These are phyloP conservation scores for Lepetodrilus schrolli DNA, from an alignment of 2,888 invertebrate genomes.

Conservation along the genomic window DNA sequence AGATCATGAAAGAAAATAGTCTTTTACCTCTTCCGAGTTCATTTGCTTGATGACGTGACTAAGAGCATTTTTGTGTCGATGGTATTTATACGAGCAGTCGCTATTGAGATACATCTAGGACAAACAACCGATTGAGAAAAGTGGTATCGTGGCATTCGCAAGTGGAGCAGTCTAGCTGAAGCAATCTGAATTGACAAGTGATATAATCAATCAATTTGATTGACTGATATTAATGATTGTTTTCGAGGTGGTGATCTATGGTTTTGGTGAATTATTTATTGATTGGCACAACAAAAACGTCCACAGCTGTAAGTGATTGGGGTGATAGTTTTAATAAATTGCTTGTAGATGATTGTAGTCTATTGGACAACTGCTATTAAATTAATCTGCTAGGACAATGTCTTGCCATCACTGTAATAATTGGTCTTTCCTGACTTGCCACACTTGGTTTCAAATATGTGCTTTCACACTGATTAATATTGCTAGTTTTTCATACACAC, in stretches of 20 bases:
- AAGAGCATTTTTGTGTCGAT: constrained; percentile 16
- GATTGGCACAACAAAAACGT: no score
- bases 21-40: not conserved
- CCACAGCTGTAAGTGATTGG: no score
- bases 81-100: not conserved
- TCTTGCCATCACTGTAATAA: no score
- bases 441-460: no score
- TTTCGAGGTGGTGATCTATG: not conserved
- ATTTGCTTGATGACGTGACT: not conserved
- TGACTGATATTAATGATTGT: not conserved
- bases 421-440: no score
- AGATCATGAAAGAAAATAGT: not conserved
- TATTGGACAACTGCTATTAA: no score
- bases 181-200: not conserved
- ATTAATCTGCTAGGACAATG: no score
- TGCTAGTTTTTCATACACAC: no score
- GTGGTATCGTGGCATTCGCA: not conserved
- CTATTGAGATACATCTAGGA: not conserved
- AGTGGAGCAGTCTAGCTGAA: constrained; percentile 2
- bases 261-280: not conserved
- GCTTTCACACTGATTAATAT: no score
- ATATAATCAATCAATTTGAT: not conserved
- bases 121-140: constrained; percentile 4
- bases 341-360: no score
- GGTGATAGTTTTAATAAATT: no score